Base-by-base conservation (phyloP, 1,140 invertebrate genomes). In the Caenorhabditis briggsae region DNA sequence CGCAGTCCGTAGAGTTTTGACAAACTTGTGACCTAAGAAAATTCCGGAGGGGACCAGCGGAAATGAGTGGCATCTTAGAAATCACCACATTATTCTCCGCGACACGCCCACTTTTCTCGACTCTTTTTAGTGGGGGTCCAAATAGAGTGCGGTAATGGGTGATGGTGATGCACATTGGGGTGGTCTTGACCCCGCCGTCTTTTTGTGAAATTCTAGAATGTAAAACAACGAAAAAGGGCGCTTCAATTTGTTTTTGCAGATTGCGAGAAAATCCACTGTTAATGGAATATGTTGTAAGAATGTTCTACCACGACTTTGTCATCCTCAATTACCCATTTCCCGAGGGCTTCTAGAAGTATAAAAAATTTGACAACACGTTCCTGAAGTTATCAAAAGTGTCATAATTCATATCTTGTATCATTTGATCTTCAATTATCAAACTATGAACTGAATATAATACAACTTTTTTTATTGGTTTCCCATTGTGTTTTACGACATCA, bases 271-370 rank as follows among this genome's bases (percentile, higher is more conserved):
- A 48, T 33, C 64, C 84, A 23, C 65, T 70, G 46, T 61, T 85
- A 58, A 85, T 85, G 84, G 84, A 85, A 85, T 78, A 74, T 23
- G 84, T 85, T 23, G 84, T 85, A 23, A 46, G 53, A 53, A 78
- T 85, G 84, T 85, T 85, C 84, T 85, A 85, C 84, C 84, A 85
- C 50, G 84, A 85, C 65, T 85, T 85, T 33, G 20, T 70, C 55
- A 64, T 85, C 48, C 65, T 85, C 53, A 55, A 85, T 53, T 85
- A 85, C 84, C 33, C 46, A 43, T 74, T 85, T 50, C 84, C 84
- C 3, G 33, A 70, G n/a, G 84, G 64, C 23, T 78, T 85, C 55
- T 85, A 56, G 43, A 56, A 0, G 55, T 1, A 2, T 18, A 1
- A 58, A 58, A 2, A 58, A 18, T n/a, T 7, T n/a, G 12, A n/a